Evolutionary conservation across 1,140 invertebrate species (phyloP).

Genomic region (Drosophila trapezifrons): DNA sequence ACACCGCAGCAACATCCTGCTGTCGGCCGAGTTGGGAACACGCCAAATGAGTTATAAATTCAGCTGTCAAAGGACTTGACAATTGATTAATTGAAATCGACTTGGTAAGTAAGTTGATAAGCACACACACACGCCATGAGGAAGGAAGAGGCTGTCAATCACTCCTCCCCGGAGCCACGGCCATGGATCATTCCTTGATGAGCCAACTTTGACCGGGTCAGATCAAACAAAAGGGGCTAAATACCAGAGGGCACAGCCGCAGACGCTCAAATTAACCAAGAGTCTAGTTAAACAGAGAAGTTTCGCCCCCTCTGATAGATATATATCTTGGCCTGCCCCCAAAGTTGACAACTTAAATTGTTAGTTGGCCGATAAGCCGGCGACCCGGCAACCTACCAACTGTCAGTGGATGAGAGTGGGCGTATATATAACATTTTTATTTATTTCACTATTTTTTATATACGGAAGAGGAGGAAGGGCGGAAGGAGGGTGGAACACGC

Average conservation of each 20-base stretch:
- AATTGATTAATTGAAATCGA: conserved; percentile 82
- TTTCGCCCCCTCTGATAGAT: conserved; percentile 46
- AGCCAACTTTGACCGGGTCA: conserved; percentile 62
- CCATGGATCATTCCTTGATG: conserved; percentile 74
- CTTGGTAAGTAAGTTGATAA: conserved; percentile 69
- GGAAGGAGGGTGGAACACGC: conserved; percentile 45
- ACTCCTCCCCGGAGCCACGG: background rate
- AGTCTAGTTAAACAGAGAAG: conserved; percentile 77
- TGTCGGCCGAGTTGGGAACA: background rate
- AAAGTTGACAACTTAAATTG: conserved; percentile 81
- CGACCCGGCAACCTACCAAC: conserved; percentile 18
- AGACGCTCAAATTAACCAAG: conserved; percentile 66
- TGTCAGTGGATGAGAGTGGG: conserved; percentile 29
- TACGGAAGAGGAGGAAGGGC: background rate
- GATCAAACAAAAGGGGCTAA: conserved; percentile 58
- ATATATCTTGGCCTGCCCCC: conserved; percentile 51
- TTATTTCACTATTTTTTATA: conserved; percentile 81
- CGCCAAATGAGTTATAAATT: conserved; percentile 73
- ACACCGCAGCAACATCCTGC: conserved; percentile 33
- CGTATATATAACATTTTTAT: conserved; percentile 76
- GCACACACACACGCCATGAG: conserved; percentile 26
- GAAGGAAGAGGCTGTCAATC: conserved; percentile 46
- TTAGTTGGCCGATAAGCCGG: conserved; percentile 67
- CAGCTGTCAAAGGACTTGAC: conserved; percentile 77
- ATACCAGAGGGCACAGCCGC: conserved; percentile 20